phyloP scores from a whole-genome alignment of 2,797 vertebrate species.

The Oryzias sinensis region DNA sequence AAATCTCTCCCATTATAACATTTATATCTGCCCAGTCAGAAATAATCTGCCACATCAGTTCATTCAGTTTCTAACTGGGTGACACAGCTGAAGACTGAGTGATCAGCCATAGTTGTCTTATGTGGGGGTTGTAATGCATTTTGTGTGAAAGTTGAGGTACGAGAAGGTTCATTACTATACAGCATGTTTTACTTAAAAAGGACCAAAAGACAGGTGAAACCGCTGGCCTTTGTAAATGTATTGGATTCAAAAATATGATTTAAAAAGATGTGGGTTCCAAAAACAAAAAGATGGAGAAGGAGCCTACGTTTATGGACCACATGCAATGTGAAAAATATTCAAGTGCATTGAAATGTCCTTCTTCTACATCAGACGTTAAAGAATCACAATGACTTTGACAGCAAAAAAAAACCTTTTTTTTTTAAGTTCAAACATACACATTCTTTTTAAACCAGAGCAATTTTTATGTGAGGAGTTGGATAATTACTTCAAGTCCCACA shows the following conservation, averaged over 20 bases:
- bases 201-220: constrained; percentile 5
- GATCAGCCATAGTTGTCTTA: constrained; percentile 14
- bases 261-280: no score
- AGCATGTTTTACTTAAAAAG: constrained; percentile 5
- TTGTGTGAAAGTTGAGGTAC: constrained; percentile 9
- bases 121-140: constrained; percentile 12
- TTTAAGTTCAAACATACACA: no score
- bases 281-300: no score
- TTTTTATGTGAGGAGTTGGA: no score
- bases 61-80: constrained; percentile 69
- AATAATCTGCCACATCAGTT: constrained; percentile 65
- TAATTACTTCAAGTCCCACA: no score
- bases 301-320: no score
- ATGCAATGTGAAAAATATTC: no score
- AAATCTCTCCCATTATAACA: constrained; percentile 57
- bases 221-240: constrained; percentile 22
- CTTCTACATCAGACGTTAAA: no score
- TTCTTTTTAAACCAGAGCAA: no score
- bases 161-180: constrained; percentile 38
- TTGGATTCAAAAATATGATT: neutral
- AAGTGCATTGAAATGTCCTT: no score
- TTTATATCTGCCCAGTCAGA: constrained; percentile 61
- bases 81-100: constrained; percentile 59
- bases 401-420: no score
- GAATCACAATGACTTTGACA: no score